A percentile compares a stretch with the other conserved stretches of the same genome.
phyloP scores from a whole-genome alignment of 2,888 invertebrate species.

The Tenodera sinensis region DNA sequence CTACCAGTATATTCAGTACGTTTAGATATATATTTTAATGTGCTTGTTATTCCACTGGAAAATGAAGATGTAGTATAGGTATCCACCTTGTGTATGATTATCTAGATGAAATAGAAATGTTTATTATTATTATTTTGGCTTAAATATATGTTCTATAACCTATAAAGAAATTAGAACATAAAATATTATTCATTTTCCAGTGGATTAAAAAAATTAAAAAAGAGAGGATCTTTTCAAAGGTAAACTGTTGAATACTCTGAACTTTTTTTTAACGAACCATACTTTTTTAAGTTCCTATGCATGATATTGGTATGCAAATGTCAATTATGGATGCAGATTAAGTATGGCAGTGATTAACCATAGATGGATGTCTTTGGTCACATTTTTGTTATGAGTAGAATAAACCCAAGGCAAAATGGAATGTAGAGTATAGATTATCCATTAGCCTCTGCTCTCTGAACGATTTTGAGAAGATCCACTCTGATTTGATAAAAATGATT shows the following conservation, averaged over 20 bases:
- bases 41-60: constrained; percentile 33
- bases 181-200: constrained; percentile 28
- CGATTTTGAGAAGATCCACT: constrained; percentile 22
- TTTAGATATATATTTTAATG: constrained; percentile 33
- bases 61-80: constrained; percentile 27
- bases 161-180: neutral
- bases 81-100: constrained; percentile 23
- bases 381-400: neutral
- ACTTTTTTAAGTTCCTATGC: constrained; percentile 22
- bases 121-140: constrained; percentile 26
- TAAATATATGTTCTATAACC: constrained; percentile 8
- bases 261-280: constrained; percentile 11
- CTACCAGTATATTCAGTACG: constrained; percentile 32
- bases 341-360: neutral
- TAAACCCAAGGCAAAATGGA: neutral
- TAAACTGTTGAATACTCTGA: constrained; percentile 9
- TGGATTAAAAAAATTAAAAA: constrained; percentile 28
- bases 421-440: neutral
- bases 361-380: neutral
- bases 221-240: constrained; percentile 31
- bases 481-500: constrained; percentile 22
- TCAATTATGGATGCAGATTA: constrained; percentile 19
- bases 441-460: neutral
- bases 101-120: constrained; percentile 28
- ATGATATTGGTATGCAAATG: constrained; percentile 20